Conservation (phyloP, 2,113 vertebrate genomes). For the Todiramphus saurophagus region DNA sequence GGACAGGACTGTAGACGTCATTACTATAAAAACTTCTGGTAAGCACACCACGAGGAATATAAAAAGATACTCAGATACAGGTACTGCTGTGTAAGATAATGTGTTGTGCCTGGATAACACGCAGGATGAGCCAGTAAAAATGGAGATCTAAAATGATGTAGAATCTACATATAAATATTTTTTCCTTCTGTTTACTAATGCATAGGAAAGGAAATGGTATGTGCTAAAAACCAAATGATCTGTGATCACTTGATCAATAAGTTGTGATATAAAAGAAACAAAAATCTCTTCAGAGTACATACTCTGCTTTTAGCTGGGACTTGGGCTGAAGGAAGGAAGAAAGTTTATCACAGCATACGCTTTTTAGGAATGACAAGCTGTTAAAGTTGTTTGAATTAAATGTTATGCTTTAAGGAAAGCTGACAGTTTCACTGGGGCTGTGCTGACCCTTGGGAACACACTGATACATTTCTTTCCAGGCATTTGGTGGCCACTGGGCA, state of each 20-base stretch:
- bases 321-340: neutral
- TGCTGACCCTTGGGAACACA: neutral
- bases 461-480: neutral
- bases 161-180: neutral
- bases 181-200: neutral
- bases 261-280: neutral
- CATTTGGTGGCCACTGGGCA: neutral
- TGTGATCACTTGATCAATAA: neutral
- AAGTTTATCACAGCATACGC: neutral
- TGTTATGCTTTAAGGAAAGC: neutral
- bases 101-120: neutral
- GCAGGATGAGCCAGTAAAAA: neutral
- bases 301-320: neutral
- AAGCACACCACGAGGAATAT: neutral
- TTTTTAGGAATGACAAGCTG: neutral
- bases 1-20: neutral
- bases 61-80: too few species aligned
- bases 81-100: neutral
- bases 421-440: neutral
- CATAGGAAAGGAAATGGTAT: neutral
- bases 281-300: neutral
- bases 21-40: neutral
- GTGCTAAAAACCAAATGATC: neutral
- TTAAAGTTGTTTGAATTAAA: neutral
- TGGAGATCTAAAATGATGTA: neutral